Evolutionary conservation across 2,113 vertebrate genomes (phyloP).

Genomic region (Electrona antarctica): DNA sequence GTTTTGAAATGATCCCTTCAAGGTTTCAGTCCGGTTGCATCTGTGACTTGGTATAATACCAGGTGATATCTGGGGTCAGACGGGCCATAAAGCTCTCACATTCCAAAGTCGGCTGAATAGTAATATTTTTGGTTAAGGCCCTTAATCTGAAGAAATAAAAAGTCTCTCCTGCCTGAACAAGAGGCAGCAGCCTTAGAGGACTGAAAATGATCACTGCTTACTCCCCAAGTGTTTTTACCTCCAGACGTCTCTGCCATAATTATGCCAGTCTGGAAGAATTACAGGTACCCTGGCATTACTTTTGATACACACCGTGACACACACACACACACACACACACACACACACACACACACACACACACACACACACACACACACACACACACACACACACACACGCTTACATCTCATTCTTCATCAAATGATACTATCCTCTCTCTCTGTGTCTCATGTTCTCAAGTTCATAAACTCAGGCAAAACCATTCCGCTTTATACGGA

Average conservation of each 20-base stretch:
- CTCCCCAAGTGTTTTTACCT: slow-evolving; percentile 37
- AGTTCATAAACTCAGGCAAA: slow-evolving; percentile 48
- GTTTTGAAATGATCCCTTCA: too few relatives aligned
- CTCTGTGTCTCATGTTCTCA: slow-evolving; percentile 35
- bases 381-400: slow-evolving; percentile 7
- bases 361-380: slow-evolving; percentile 11
- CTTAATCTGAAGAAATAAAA: slow-evolving; percentile 57
- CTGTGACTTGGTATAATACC: too few relatives aligned
- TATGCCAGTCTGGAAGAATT: slow-evolving; percentile 71
- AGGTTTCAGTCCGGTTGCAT: too few relatives aligned
- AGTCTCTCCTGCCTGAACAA: slow-evolving; percentile 68
- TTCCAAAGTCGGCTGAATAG: slow-evolving; percentile 37
- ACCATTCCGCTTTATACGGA: slow-evolving; percentile 41
- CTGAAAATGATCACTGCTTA: slow-evolving; percentile 69
- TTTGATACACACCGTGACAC: slow-evolving; percentile 40
- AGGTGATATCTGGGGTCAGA: too few relatives aligned
- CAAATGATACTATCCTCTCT: slow-evolving; percentile 33
- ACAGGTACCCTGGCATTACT: slow-evolving; percentile 68
- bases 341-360: slow-evolving; percentile 16
- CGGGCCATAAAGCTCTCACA: slow-evolving; percentile 10
- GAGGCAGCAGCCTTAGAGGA: slow-evolving; percentile 56
- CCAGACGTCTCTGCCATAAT: slow-evolving; percentile 62
- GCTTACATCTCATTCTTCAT: slow-evolving; percentile 28
- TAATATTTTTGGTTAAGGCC: slow-evolving; percentile 43
- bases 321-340: slow-evolving; percentile 33